Conservation (phyloP, 2,797 vertebrate species). For the Oophaga sylvatica region DNA sequence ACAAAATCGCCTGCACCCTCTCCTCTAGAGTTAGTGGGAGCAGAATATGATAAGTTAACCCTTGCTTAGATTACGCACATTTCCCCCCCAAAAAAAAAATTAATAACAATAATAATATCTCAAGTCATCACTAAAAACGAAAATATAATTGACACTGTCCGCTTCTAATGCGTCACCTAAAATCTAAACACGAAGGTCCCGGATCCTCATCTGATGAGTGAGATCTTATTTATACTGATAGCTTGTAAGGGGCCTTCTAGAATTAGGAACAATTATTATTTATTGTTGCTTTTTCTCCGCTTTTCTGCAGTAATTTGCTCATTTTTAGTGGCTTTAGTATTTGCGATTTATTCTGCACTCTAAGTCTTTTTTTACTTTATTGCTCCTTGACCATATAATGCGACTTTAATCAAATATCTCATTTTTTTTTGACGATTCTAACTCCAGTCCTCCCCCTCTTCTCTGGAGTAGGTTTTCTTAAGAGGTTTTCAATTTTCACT, state of each 20-base stretch:
- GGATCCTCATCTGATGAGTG: background rate
- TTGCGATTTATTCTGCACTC: no score
- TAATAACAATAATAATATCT: background rate
- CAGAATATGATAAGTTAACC: slow-evolving; percentile 35
- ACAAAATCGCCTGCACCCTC: slow-evolving; percentile 39
- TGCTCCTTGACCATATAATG: no score
- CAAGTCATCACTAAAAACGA: background rate
- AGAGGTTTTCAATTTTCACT: no score
- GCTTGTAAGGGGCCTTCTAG: background rate
- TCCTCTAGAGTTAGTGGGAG: slow-evolving; percentile 14
- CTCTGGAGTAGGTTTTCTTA: no score
- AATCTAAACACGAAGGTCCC: background rate
- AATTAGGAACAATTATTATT: background rate
- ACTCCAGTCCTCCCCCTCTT: no score
- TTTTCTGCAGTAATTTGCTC: no score
- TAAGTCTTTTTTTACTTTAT: no score
- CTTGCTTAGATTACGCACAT: background rate
- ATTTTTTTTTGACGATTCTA: no score
- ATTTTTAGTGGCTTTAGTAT: no score
- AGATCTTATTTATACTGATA: background rate
- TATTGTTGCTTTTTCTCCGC: no score
- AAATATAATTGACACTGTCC: background rate
- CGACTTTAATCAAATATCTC: no score
- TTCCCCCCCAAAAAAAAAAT: background rate
- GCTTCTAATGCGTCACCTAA: background rate